Base-by-base conservation (phyloP, 2,797 vertebrate species). In the Sebastes aleutianus region DNA sequence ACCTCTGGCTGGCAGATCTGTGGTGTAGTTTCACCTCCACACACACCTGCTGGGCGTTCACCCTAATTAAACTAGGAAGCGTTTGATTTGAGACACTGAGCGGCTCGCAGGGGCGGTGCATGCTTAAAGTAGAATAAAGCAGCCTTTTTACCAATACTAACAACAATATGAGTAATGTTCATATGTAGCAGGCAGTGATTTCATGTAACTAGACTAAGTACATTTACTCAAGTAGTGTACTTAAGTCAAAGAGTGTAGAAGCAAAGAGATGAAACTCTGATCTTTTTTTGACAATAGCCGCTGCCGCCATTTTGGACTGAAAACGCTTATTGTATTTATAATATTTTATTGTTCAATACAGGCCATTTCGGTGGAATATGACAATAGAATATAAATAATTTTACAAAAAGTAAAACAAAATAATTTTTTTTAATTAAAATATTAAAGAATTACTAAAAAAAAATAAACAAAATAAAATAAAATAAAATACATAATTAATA, bases 201-300 rank as follows among this genome's bases (percentile, higher is more conserved):
- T 43, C 0, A 43, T 16, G 39, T 43, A 43, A 43, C 1, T 43
- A 43, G 14, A 43, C 39, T 43, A 43, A 43, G 6, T 43, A 7
- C 39, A 43, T 43, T 43, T 43, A 43, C 39, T 43, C 39, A 43
- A 43, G 6, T 43, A 43, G 14, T 43, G 39, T 47, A 47, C 43
- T 18, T 2, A 47, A 47, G 43, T 47, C 43, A 47, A 18, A 47
- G 43, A 47, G 43, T 47, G 14, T 47, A 47, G 43, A 47, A 47
- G 43, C 0, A 47, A 47, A 47, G 43, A 47, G 43, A 47, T 1
- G 16, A 47, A 47, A 47, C 43, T 43, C 39, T 1, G 31, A 1
- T 32, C 1, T 32, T 47, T 1, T 0, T 47, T 47, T 47, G 1
- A 47, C 16, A 47, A 47, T 0, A 18, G 43, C 43, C 0, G 0